phyloP scores from a whole-genome alignment of 2,113 vertebrate genomes.

The Oncorhynchus mykiss region DNA sequence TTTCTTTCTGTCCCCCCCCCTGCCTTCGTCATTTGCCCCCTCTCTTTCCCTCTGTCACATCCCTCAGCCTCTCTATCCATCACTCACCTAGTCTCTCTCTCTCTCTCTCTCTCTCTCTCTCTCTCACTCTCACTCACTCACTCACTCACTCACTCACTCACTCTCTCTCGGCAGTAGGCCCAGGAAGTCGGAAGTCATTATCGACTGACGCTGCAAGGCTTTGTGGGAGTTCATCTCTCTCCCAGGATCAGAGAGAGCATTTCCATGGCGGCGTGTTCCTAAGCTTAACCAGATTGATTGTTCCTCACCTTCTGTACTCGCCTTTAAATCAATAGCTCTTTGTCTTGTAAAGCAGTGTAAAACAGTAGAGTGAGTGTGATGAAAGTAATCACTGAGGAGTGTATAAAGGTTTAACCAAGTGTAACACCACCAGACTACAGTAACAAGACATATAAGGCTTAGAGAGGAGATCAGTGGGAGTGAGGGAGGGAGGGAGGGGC shows the following conservation, averaged over 20 bases:
- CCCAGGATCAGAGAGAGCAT: background rate
- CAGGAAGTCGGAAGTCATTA: background rate
- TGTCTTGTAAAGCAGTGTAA: conserved; percentile 25
- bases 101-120: background rate
- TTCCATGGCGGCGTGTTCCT: conserved; percentile 34
- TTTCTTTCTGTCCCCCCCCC: background rate
- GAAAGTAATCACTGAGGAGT: background rate
- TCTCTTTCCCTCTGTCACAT: conserved; percentile 6
- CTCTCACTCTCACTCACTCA: too few species aligned
- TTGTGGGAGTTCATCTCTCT: background rate
- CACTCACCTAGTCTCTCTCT: background rate
- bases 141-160: too few species aligned
- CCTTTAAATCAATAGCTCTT: conserved; percentile 64
- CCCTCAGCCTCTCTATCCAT: conserved; percentile 20
- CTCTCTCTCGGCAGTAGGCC: background rate
- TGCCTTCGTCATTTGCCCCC: background rate
- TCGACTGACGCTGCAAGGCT: background rate
- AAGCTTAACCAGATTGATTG: conserved; percentile 63
- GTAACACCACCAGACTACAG: background rate
- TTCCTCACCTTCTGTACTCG: conserved; percentile 57
- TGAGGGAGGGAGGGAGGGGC: too few species aligned
- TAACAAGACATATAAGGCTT: background rate
- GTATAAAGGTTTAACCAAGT: background rate
- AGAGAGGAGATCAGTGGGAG: background rate
- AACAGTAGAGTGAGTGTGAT: background rate